Percentiles rank a stretch among this genome's conserved stretches.
Conservation (phyloP, 1,140 invertebrate species). For the Nylanderia fulva region DNA sequence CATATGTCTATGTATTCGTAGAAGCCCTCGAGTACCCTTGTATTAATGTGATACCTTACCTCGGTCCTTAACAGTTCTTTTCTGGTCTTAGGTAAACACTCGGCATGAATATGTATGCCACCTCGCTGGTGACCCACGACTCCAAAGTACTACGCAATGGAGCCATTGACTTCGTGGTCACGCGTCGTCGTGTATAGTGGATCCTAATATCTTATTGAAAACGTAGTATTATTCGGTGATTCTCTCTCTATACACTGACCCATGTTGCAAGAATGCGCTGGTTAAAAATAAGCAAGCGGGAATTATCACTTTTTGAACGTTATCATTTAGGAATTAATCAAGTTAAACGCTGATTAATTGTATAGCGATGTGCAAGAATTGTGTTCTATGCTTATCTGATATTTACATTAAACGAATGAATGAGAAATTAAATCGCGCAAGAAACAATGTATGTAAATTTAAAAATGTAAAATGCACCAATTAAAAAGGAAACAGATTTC, state of each 20-base stretch:
- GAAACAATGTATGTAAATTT: background rate
- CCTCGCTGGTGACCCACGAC: conserved; percentile 60
- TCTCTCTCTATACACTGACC: background rate
- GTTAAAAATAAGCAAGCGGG: background rate
- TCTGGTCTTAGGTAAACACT: conserved; percentile 75
- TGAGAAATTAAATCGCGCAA: background rate
- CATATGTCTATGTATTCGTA: conserved; percentile 76
- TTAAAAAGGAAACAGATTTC: background rate
- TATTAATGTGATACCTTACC: conserved; percentile 74
- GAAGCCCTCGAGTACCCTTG: conserved; percentile 70
- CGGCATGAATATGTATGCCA: conserved; percentile 74
- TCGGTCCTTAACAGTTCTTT: conserved; percentile 75
- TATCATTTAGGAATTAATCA: conserved; percentile 11
- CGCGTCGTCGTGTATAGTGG: background rate
- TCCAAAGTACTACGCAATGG: conserved; percentile 35
- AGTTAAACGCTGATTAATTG: background rate
- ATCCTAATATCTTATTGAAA: conserved; percentile 37
- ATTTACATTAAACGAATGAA: background rate
- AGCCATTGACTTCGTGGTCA: conserved; percentile 21
- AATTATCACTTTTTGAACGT: background rate
- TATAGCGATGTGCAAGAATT: background rate
- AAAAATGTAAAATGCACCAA: background rate
- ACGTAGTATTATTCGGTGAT: conserved; percentile 50
- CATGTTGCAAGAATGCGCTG: background rate
- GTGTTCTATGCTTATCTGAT: background rate